Evolutionary conservation across 2,888 invertebrate genomes (phyloP), one percentile per base, ranked within the genome.

Genomic region (Abscondita cerata): DNA sequence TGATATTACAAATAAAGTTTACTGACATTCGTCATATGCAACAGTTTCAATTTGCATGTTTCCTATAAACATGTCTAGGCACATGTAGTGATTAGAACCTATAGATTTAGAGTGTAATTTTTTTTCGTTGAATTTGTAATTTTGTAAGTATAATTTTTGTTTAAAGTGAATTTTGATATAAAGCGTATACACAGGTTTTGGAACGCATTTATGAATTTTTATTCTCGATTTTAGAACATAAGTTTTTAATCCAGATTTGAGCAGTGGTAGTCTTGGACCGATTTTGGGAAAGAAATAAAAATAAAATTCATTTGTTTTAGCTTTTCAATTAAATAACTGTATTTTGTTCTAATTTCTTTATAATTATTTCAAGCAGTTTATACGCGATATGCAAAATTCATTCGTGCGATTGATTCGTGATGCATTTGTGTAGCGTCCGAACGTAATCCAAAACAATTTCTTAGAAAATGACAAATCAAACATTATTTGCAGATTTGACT

Each of bases 1-100:
- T 40, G 44, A n/a, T 41, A 40, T 44, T 58, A 47, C 41, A 36
- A 41, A 58, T 61, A 59, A 63, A 66, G 69, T 67, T 68, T 57
- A 68, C 64, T 67, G 68, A 69, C 69, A 68, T 61, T 53, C 62
- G 54, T 60, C 65, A 66, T 58, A 62, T 52, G 57, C 50, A 40
- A 59, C 67, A 66, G 64, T 67, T 64, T 33, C 52, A 46, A 56
- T 59, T 59, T 64, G 41, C 51, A 59, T 52, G 51, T 54, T 54
- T 25, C 25, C 40, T 54, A 59, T 41, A 52, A 36, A 52, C 38
- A 52, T 53, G 53, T 20, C 53, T 52, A 52, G 46, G 44, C 12
- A 19, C 8, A 52, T 18, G 46, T 34, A 15, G 33, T 12, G 4
- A 55, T 19, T 47, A 44, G n/a, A n/a, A n/a, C n/a, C n/a, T n/a